A percentile compares a stretch with the other conserved stretches of the same genome.
Conservation (phyloP, 2,113 vertebrate genomes). For the Microcebus griseorufus region DNA sequence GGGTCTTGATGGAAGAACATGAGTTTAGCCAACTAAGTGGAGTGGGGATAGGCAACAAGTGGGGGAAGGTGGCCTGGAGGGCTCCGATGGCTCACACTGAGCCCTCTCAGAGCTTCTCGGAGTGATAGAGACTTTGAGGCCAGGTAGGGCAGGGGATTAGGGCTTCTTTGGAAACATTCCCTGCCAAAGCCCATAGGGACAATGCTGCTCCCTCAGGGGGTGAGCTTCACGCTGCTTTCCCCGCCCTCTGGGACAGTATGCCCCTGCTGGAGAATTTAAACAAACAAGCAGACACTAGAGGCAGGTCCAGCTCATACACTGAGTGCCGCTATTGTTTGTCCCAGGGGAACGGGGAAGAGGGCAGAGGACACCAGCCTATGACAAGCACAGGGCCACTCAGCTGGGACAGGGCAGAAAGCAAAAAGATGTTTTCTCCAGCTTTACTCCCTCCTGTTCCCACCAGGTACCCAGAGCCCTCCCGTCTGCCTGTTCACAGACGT, state of each 20-base stretch:
- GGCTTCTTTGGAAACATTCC: background rate
- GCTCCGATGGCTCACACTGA: background rate
- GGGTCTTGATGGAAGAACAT: background rate
- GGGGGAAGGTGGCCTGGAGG: background rate
- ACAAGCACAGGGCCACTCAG: background rate
- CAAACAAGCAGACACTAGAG: constrained; percentile 41
- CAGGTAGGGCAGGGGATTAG: background rate
- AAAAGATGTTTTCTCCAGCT: background rate
- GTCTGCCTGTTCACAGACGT: background rate
- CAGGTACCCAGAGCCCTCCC: background rate
- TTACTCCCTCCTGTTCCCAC: background rate
- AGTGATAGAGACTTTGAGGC: background rate
- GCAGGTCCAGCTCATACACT: background rate
- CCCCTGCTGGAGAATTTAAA: constrained; percentile 64
- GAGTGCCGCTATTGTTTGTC: background rate
- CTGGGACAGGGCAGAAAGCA: background rate
- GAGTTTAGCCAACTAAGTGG: background rate
- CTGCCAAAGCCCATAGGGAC: constrained; percentile 14
- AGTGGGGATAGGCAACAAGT: background rate
- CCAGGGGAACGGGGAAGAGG: background rate
- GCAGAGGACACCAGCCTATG: constrained; percentile 7
- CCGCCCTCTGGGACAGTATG: constrained; percentile 25
- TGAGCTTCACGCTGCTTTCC: background rate
- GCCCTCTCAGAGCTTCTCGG: background rate
- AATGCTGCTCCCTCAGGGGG: background rate